Percentiles rank a stretch among this genome's conserved stretches.
Conservation (phyloP, 1,140 invertebrate species). For the Leptonema lineaticorne region DNA sequence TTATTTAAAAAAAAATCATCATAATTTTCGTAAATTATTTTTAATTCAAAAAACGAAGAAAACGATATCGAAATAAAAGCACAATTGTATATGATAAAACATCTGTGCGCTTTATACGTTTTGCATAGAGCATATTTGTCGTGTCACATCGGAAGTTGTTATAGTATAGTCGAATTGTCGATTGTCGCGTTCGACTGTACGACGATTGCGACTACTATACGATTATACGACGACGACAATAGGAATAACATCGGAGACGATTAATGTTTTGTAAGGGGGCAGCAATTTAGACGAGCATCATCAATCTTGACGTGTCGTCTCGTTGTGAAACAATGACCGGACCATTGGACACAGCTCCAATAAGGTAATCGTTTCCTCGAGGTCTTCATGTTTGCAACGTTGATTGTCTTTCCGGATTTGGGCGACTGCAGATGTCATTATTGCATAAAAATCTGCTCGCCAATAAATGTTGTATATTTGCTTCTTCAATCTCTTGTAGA, state of each 20-base stretch:
- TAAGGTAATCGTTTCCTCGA: conserved; percentile 27
- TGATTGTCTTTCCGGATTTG: conserved; percentile 27
- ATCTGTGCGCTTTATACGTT: background rate
- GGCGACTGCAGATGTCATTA: too few species aligned
- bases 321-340: conserved; percentile 29
- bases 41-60: too few species aligned
- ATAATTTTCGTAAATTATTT: too few species aligned
- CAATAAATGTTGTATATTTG: too few species aligned
- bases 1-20: too few species aligned
- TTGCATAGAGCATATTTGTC: background rate
- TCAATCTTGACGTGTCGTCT: conserved; percentile 2
- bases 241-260: background rate
- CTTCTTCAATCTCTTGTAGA: too few species aligned
- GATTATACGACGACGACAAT: background rate
- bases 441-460: too few species aligned
- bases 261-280: background rate
- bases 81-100: too few species aligned
- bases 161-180: too few species aligned
- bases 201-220: too few species aligned
- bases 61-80: too few species aligned
- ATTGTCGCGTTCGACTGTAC: too few species aligned
- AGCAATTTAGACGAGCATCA: conserved; percentile 13
- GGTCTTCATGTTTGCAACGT: background rate
- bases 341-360: conserved; percentile 1
- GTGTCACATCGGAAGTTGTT: background rate